phyloP scores from a whole-genome alignment of 2,113 vertebrate species.

The Morone saxatilis region DNA sequence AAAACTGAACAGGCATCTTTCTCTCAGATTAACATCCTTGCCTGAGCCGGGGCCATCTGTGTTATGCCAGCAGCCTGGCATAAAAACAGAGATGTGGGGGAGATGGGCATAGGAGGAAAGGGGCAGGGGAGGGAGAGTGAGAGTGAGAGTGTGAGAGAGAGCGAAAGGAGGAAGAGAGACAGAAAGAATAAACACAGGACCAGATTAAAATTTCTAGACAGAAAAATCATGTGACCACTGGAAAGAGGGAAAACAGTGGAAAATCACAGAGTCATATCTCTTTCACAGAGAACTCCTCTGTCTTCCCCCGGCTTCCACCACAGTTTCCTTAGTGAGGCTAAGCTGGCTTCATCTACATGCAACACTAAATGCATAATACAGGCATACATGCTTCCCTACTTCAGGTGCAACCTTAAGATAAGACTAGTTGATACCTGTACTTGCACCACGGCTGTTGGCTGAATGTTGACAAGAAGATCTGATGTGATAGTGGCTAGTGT shows the following conservation, averaged over 20 bases:
- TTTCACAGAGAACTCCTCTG: conserved; percentile 12
- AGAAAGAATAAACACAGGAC: conserved; percentile 50
- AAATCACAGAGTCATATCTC: conserved; percentile 57
- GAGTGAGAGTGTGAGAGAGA: conserved; percentile 12
- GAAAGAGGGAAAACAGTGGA: conserved; percentile 55
- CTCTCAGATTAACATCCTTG: conserved; percentile 70
- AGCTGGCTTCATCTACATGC: background rate
- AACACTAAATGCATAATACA: conserved; percentile 17
- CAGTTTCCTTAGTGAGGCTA: conserved; percentile 2
- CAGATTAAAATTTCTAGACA: conserved; percentile 68
- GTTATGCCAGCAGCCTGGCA: conserved; percentile 69
- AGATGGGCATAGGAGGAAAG: conserved; percentile 50
- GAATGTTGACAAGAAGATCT: conserved; percentile 15
- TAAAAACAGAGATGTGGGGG: conserved; percentile 50
- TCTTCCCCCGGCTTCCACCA: conserved; percentile 7
- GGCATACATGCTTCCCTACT: background rate
- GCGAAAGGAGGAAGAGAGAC: background rate
- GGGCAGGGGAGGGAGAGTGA: conserved; percentile 9
- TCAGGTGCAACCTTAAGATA: background rate
- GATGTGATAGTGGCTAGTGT: background rate
- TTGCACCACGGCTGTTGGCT: conserved; percentile 4
- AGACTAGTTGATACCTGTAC: conserved; percentile 21
- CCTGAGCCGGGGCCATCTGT: conserved; percentile 73
- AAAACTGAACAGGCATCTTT: conserved; percentile 56
- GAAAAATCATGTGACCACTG: conserved; percentile 60